Percentiles rank a stretch among this genome's conserved stretches.
Evolutionary conservation across 2,113 vertebrate species (phyloP).

Genomic region (Lethenteron reissneri): DNA sequence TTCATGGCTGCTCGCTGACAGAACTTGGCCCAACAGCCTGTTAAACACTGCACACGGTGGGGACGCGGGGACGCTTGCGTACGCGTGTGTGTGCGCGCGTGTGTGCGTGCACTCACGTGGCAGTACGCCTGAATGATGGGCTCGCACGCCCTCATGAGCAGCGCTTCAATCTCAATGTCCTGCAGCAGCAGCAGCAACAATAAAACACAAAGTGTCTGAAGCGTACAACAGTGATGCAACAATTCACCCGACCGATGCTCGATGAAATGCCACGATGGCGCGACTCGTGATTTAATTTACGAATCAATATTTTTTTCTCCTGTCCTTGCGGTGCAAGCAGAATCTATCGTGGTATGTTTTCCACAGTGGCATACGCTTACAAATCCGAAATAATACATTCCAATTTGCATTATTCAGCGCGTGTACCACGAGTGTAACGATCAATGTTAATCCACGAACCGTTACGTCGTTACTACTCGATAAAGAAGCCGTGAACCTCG

Average conservation of each 20-base stretch:
- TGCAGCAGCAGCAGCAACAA: conserved; percentile 17
- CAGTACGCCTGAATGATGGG: conserved; percentile 64
- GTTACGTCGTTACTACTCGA: no score
- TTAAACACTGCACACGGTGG: neutral
- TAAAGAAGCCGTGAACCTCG: no score
- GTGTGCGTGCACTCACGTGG: conserved; percentile 25
- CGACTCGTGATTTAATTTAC: neutral
- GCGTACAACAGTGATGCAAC: neutral
- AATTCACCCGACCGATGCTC: neutral
- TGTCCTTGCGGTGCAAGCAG: no score
- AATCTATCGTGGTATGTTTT: no score
- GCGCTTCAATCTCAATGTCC: conserved; percentile 95
- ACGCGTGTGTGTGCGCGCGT: neutral
- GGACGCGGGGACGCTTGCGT: neutral
- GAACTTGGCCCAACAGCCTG: no score
- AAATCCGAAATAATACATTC: no score
- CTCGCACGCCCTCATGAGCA: conserved; percentile 84
- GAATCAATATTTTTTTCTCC: no score
- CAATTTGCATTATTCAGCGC: no score
- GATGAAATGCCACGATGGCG: neutral
- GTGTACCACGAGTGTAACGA: no score
- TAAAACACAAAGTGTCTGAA: neutral
- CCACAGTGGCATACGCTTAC: no score
- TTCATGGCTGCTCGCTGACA: no score
- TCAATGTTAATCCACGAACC: no score